Conservation (phyloP, 2,113 vertebrate genomes). For the Sorex araneus region DNA sequence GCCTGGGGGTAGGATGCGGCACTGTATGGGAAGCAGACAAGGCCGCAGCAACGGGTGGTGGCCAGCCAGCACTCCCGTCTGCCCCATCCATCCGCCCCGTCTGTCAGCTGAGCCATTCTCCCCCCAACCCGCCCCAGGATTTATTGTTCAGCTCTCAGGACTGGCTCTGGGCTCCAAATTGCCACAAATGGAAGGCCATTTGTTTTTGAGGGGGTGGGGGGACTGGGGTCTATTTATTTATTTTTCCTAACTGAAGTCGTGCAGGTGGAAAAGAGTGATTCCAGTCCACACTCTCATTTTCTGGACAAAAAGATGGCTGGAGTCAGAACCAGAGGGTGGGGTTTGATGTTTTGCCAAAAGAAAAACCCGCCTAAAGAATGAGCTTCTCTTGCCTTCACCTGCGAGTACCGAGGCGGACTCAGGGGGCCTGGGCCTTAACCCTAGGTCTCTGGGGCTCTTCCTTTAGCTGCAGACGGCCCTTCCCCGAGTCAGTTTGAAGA, state of each 20-base stretch:
- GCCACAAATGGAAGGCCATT: slow-evolving; percentile 84
- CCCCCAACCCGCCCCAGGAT: slow-evolving; percentile 85
- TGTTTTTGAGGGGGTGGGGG: slow-evolving; percentile 62
- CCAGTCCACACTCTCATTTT: slow-evolving; percentile 37
- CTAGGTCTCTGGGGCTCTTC: background rate
- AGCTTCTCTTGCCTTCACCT: slow-evolving; percentile 39
- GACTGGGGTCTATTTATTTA: background rate
- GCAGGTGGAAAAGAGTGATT: slow-evolving; percentile 67
- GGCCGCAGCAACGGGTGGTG: slow-evolving; percentile 7
- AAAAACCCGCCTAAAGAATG: slow-evolving; percentile 53
- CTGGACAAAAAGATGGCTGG: background rate
- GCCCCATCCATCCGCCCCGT: slow-evolving; percentile 78
- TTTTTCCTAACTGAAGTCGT: slow-evolving; percentile 64
- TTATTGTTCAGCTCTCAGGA: slow-evolving; percentile 88
- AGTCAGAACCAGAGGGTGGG: background rate
- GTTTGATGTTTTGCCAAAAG: slow-evolving; percentile 60
- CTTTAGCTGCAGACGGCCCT: background rate
- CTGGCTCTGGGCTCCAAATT: slow-evolving; percentile 86
- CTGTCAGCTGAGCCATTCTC: slow-evolving; percentile 85
- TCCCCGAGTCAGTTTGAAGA: background rate
- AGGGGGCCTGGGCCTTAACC: background rate
- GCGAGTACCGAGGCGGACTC: background rate
- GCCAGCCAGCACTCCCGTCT: slow-evolving; percentile 53
- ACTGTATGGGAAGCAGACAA: slow-evolving; percentile 64
- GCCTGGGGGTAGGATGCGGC: slow-evolving; percentile 61